phyloP scores from a whole-genome alignment of 2,113 vertebrate genomes.

The Ceyx melanurus region DNA sequence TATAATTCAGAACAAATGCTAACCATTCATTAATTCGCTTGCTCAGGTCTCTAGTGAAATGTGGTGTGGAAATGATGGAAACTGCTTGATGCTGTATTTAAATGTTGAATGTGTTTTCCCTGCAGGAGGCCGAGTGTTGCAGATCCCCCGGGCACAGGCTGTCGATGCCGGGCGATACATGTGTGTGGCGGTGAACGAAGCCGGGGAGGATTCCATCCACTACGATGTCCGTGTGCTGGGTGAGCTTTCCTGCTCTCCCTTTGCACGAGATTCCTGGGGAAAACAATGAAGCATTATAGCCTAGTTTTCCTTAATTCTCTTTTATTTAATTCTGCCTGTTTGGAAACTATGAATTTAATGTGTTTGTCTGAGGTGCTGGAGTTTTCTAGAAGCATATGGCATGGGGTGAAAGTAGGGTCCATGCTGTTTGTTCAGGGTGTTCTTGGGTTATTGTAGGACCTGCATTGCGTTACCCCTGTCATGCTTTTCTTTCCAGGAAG shows the following conservation, averaged over 20 bases:
- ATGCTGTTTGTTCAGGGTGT: background rate
- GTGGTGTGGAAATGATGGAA: background rate
- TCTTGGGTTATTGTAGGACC: background rate
- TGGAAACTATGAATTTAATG: background rate
- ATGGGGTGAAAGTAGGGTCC: background rate
- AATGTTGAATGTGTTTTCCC: background rate
- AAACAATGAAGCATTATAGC: background rate
- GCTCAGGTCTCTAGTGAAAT: background rate
- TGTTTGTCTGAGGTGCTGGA: background rate
- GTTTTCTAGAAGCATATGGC: background rate
- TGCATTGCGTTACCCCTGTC: background rate
- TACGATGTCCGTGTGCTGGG: constrained; percentile 89
- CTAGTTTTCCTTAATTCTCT: background rate
- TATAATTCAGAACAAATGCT: constrained; percentile 14
- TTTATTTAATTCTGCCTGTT: background rate
- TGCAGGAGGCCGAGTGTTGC: constrained; percentile 89
- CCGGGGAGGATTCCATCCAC: constrained; percentile 92
- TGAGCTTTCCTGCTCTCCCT: constrained; percentile 72
- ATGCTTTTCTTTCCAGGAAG: background rate
- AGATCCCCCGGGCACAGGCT: constrained; percentile 83
- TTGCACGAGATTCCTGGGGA: background rate
- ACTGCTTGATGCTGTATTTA: background rate
- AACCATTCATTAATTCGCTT: background rate
- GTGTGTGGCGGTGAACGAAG: constrained; percentile 93
- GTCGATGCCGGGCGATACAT: constrained; percentile 89